Evolutionary conservation across 2,888 invertebrate species (phyloP).

Genomic region (Andrena praecox): DNA sequence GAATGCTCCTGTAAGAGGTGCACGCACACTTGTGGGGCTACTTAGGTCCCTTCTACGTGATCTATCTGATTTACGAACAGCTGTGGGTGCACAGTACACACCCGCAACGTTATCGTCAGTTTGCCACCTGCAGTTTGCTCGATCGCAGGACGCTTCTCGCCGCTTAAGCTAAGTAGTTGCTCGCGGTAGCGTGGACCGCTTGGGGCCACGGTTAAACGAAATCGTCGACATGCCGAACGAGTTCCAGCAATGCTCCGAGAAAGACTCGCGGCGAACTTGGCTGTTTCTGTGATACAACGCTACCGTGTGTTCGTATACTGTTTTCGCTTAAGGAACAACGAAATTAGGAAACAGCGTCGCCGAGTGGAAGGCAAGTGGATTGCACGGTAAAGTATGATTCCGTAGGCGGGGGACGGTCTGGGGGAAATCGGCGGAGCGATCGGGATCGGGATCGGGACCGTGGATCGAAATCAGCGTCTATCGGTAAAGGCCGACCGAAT

Average conservation of each 20-base stretch:
- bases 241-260: too few relatives aligned
- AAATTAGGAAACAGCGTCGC: neutral
- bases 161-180: too few relatives aligned
- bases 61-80: slow-evolving; percentile 47
- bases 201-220: too few relatives aligned
- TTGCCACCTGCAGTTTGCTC: neutral
- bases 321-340: neutral
- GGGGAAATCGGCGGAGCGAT: neutral
- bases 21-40: slow-evolving; percentile 35
- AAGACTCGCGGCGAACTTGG: too few relatives aligned
- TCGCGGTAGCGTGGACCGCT: too few relatives aligned
- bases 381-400: neutral
- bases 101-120: neutral
- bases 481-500: slow-evolving; percentile 74
- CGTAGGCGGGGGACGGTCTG: too few relatives aligned
- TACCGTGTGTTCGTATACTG: slow-evolving; percentile 17
- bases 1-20: slow-evolving; percentile 41
- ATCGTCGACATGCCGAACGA: too few relatives aligned
- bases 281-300: too few relatives aligned
- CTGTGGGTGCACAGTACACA: slow-evolving; percentile 14
- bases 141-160: too few relatives aligned
- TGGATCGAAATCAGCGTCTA: slow-evolving; percentile 41
- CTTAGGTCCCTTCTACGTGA: slow-evolving; percentile 31
- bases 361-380: neutral
- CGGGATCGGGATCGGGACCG: neutral